phyloP scores from a whole-genome alignment of 2,888 invertebrate genomes.

The Helleia helle region DNA sequence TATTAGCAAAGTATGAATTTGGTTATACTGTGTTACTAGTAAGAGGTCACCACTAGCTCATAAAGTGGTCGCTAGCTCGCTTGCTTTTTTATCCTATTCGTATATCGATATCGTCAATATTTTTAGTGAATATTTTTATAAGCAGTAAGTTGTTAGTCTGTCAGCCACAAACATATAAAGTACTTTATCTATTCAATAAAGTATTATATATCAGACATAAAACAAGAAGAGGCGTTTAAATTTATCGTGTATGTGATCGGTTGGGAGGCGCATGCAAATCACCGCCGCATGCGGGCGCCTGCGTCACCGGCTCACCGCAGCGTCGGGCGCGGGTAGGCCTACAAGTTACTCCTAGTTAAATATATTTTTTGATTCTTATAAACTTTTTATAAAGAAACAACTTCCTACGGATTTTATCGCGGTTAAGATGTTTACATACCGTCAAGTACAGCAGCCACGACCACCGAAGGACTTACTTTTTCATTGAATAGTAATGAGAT shows the following conservation, averaged over 20 bases:
- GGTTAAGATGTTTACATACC: too few relatives aligned
- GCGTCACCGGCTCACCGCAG: conserved; percentile 28
- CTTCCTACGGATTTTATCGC: too few relatives aligned
- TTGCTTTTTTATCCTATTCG: too few relatives aligned
- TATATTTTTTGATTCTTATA: background rate
- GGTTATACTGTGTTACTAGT: too few relatives aligned
- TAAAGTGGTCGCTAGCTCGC: too few relatives aligned
- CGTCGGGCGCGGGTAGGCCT: conserved; percentile 25
- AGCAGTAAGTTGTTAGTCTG: background rate
- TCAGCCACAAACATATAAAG: conserved; percentile 3
- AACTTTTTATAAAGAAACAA: too few relatives aligned
- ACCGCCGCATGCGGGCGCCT: conserved; percentile 53
- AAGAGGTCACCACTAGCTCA: too few relatives aligned
- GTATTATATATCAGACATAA: conserved; percentile 10
- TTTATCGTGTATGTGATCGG: conserved; percentile 18
- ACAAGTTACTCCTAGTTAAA: conserved; percentile 6
- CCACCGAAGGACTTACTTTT: too few relatives aligned
- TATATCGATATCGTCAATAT: background rate
- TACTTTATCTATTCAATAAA: conserved; percentile 12
- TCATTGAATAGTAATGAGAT: too few relatives aligned
- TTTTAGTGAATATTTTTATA: background rate
- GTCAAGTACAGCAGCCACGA: too few relatives aligned
- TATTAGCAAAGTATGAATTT: too few relatives aligned
- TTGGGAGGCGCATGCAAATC: conserved; percentile 62
- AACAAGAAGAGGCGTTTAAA: conserved; percentile 6